Evolutionary conservation across 2,113 vertebrate genomes (phyloP), one percentile per base, ranked within the genome.

Genomic region (Potamarius usumacintae): DNA sequence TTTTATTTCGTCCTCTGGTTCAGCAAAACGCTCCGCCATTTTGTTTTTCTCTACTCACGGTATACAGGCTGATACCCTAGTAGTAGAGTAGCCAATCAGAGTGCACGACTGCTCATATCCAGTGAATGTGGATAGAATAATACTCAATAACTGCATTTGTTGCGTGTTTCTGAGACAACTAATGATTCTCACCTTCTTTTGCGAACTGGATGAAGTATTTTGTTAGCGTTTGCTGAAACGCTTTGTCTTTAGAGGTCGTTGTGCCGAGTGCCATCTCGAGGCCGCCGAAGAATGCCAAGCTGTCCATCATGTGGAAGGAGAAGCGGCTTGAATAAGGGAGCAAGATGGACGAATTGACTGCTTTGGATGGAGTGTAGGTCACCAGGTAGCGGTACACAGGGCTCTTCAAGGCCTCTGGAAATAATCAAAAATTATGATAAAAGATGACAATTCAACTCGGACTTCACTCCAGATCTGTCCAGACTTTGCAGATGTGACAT

Each of bases 381-480:
- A 96, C 94, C 85, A 96, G 60, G 77, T 96, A 96, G 8, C 95
- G 95, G 60, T 96, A 96, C 81, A 96, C 95, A 0, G 95, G 95
- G 76, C 95, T 96, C 62, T 83, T 27, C 53, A 96, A 90, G 4
- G 92, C 93, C 8, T 72, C 96, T 96, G 90, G 30, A 86, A 79
- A 17, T 48, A 30, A 79, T 1, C 78, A 20, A 76, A 30, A 50
- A 50, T 11, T 8, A 0, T 15, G 65, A 79, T 22, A 30, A 72
- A 52, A 17, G 10, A 52, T 80, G 27, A 80, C 53, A 17, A 6
- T 17, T 80, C 6, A 57, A 30, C 8, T 53, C 42, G 22, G 42
- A 74, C 71, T 74, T 71, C 30, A 42, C 71, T 50, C 17, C 18
- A 22, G 8, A 34, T 15, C 12, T 71, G 69, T 22, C 48, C 4